Evolutionary conservation across 2,797 vertebrate genomes (phyloP).

Genomic region (Enteromius afrohamiltoni): DNA sequence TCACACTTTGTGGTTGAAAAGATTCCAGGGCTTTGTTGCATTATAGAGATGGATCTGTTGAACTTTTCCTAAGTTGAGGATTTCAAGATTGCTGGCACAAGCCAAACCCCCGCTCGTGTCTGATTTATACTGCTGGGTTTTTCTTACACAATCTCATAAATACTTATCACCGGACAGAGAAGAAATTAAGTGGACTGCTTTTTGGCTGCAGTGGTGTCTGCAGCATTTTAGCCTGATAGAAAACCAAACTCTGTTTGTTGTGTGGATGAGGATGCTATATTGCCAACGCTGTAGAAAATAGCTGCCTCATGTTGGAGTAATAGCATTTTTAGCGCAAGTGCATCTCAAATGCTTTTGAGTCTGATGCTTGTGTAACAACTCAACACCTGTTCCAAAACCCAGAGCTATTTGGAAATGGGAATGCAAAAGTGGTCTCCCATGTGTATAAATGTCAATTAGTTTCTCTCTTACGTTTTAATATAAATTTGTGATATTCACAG

Average conservation of each 20-base stretch:
- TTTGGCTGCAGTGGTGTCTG: conserved; percentile 27
- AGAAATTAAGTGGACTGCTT: conserved; percentile 29
- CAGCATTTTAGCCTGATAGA: conserved; percentile 24
- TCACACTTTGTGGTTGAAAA: conserved; percentile 38
- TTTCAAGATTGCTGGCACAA: conserved; percentile 28
- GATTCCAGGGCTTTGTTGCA: conserved; percentile 49
- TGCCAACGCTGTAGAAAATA: conserved; percentile 1
- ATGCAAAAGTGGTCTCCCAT: not conserved
- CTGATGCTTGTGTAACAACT: not conserved
- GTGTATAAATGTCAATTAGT: not conserved
- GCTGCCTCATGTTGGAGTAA: not conserved
- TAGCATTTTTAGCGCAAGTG: not conserved
- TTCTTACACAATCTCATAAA: conserved; percentile 54
- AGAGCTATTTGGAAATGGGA: not conserved
- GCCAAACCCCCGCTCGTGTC: conserved; percentile 11
- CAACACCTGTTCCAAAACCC: not conserved
- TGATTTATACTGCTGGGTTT: conserved; percentile 47
- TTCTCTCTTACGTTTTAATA: not conserved
- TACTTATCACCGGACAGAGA: conserved; percentile 30
- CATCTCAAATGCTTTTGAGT: not conserved
- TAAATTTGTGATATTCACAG: not conserved
- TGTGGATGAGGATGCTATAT: not conserved
- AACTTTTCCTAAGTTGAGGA: conserved; percentile 47
- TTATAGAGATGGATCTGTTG: conserved; percentile 48
- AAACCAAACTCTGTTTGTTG: not conserved